phyloP scores from a whole-genome alignment of 2,888 invertebrate genomes.

The Autographa gamma region DNA sequence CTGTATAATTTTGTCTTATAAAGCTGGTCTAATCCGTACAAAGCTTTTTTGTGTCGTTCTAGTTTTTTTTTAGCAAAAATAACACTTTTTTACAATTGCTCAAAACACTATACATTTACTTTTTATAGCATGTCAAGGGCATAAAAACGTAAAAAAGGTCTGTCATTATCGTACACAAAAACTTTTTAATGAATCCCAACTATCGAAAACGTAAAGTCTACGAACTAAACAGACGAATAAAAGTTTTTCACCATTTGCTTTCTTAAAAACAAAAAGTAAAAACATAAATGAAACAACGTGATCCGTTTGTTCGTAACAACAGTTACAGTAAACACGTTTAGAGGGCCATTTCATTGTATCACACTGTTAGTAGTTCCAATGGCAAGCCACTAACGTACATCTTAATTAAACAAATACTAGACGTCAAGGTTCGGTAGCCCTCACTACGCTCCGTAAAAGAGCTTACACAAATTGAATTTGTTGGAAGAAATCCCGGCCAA shows the following conservation, averaged over 20 bases:
- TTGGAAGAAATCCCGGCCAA: conserved; percentile 58
- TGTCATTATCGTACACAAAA: neutral
- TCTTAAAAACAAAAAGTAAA: conserved; percentile 10
- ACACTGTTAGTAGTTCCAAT: conserved; percentile 45
- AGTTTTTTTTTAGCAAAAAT: neutral
- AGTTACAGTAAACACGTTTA: conserved; percentile 36
- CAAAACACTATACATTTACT: no score
- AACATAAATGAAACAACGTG: conserved; percentile 13
- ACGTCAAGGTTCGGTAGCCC: conserved; percentile 47
- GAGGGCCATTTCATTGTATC: conserved; percentile 39
- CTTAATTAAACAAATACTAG: conserved; percentile 60
- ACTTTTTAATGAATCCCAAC: conserved; percentile 17
- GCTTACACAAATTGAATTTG: conserved; percentile 71
- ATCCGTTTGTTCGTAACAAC: conserved; percentile 16
- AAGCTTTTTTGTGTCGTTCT: neutral
- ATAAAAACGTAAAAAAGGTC: neutral
- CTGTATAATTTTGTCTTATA: conserved; percentile 11
- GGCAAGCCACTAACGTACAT: conserved; percentile 52
- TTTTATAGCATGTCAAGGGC: neutral
- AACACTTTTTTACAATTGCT: no score
- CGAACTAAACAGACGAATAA: conserved; percentile 19
- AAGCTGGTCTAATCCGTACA: neutral
- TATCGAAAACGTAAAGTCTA: neutral
- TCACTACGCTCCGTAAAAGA: conserved; percentile 56
- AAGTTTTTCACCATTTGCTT: conserved; percentile 12